Base-by-base conservation (phyloP, 2,113 vertebrate genomes). In the Chamaea fasciata region DNA sequence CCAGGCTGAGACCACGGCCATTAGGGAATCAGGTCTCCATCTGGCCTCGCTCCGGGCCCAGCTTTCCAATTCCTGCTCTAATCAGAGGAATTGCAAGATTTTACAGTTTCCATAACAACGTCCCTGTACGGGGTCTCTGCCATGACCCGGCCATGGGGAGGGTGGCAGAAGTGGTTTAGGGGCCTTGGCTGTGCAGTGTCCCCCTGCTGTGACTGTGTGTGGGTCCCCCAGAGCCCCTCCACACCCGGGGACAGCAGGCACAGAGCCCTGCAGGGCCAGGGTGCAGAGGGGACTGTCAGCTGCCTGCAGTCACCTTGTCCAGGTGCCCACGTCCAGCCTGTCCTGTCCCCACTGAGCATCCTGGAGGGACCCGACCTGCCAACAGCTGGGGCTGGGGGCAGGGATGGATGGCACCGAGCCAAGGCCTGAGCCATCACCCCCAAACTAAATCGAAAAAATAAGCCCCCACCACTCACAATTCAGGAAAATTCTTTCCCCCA, bases 11-110 rank as follows among this genome's bases (percentile, higher is more conserved):
- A 75, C 3, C 21, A 10, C 9, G 86, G 92, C 95, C 96, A 94
- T 96, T 94, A 95, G 95, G 96, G 95, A 97, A 97, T 97, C 89
- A 95, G 92, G 89, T 77, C 94, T 97, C 96, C 96, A 96, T 97
- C 97, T 97, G 96, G 94, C 92, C 65, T 63, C 19, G 4, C 87
- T 94, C 80, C 0, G 56, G 71, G 86, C 41, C 83, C 1, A 4
- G 95, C 94, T 96, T 93, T 94, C 69, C 89, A 65, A 64, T 91
- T 94, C 63, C 91, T 73, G 62, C 91, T 96, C 91, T 97, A 97
- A 97, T 96, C 96, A 92, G 91, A 90, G 80, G 82, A 93, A 95
- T 89, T 88, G 92, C 47, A 46, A 53, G 96, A 94, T 95, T 90
- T 94, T 92, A 37, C 69, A 4, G 96, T 95, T 96, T 83, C 96